phyloP scores from a whole-genome alignment of 2,797 vertebrate genomes.

The Channa striata region DNA sequence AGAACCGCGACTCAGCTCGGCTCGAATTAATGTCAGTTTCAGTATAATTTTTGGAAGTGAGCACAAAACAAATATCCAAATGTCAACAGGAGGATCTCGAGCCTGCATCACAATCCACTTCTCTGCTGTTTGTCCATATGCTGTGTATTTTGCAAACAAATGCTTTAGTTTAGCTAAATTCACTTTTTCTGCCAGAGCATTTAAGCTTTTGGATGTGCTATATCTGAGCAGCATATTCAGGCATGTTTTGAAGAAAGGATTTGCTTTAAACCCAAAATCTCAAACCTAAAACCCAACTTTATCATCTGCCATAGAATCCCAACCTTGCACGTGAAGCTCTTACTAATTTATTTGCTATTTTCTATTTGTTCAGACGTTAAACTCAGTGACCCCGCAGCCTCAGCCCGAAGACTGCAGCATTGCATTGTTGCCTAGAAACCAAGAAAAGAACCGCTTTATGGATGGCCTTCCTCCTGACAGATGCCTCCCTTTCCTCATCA shows the following conservation, averaged over 20 bases:
- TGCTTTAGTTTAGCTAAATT: background rate
- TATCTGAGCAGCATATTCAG: background rate
- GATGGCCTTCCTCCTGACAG: slow-evolving; percentile 98
- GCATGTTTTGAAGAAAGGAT: background rate
- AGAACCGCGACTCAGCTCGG: background rate
- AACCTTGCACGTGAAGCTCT: background rate
- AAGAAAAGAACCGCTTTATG: slow-evolving; percentile 99
- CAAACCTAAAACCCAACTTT: background rate
- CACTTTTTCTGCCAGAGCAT: background rate
- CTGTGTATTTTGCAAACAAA: background rate
- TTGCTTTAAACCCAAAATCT: background rate
- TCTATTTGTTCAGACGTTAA: slow-evolving; percentile 89
- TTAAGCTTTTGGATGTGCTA: background rate
- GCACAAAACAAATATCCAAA: slow-evolving; percentile 5
- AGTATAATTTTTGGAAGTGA: background rate
- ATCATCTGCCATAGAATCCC: background rate
- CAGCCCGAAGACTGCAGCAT: slow-evolving; percentile 99
- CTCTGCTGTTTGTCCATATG: background rate
- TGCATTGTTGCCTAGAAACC: slow-evolving; percentile 97
- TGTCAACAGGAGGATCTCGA: background rate
- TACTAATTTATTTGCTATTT: background rate
- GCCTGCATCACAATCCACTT: slow-evolving; percentile 9
- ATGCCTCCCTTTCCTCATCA: slow-evolving; percentile 99
- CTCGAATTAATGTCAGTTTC: background rate
- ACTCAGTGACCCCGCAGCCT: slow-evolving; percentile 98